phyloP scores from a whole-genome alignment of 2,113 vertebrate species.

The Salvelinus fontinalis region DNA sequence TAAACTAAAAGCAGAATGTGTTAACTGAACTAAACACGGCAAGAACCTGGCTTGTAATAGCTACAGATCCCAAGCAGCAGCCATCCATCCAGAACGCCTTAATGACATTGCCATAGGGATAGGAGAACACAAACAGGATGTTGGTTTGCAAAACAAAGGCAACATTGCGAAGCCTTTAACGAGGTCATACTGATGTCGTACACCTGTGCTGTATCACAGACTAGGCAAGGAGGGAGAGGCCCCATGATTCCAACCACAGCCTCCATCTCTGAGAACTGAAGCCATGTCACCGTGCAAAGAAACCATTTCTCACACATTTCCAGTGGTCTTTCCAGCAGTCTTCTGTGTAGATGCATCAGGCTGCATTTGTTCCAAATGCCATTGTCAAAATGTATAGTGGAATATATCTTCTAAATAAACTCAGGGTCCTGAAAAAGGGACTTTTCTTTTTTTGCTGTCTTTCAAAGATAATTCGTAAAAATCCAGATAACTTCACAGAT shows the following conservation, averaged over 20 bases:
- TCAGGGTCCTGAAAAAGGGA: too few species aligned
- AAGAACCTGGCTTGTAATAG: background rate
- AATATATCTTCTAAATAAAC: constrained; percentile 26
- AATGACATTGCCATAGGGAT: background rate
- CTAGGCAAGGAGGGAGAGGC: background rate
- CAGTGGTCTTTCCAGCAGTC: background rate
- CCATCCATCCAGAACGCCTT: background rate
- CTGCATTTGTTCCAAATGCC: constrained; percentile 27
- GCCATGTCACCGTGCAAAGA: background rate
- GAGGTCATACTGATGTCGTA: background rate
- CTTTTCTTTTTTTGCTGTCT: too few species aligned
- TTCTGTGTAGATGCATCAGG: background rate
- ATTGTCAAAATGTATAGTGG: constrained; percentile 30
- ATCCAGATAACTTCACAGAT: too few species aligned
- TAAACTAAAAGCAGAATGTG: background rate
- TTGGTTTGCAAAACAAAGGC: background rate
- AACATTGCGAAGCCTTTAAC: background rate
- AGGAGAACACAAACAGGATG: constrained; percentile 12
- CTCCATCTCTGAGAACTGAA: background rate
- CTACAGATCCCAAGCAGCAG: background rate
- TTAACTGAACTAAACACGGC: background rate
- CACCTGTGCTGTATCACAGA: background rate
- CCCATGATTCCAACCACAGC: background rate
- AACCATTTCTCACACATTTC: background rate
- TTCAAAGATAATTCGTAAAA: too few species aligned